Conservation (phyloP, 2,113 vertebrate genomes). For the Ginglymostoma cirratum region DNA sequence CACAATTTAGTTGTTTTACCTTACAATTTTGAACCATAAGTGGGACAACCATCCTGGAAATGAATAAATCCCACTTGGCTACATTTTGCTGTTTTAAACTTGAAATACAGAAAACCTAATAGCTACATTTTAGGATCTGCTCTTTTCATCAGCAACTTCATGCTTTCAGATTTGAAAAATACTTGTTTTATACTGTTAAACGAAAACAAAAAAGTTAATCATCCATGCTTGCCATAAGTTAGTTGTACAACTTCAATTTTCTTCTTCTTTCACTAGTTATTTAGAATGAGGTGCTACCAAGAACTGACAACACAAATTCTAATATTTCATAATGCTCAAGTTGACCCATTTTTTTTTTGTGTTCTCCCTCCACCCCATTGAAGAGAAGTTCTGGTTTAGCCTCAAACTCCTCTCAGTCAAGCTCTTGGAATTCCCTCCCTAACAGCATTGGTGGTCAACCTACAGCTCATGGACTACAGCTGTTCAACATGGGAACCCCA, state of each 20-base stretch:
- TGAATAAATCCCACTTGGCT: not conserved
- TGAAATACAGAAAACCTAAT: not conserved
- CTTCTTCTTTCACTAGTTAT: not conserved
- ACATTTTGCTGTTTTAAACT: not conserved
- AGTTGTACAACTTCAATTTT: not conserved
- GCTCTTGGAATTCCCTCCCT: too few species aligned
- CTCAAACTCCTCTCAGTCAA: not conserved
- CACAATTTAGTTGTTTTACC: not conserved
- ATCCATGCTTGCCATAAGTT: not conserved
- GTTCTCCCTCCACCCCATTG: not conserved
- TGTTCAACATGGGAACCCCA: too few species aligned
- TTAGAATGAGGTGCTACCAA: not conserved
- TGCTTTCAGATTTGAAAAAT: not conserved
- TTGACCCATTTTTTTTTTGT: not conserved
- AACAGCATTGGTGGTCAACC: too few species aligned
- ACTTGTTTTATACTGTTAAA: not conserved
- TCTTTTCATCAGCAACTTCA: not conserved
- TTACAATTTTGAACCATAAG: not conserved
- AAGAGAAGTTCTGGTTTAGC: not conserved
- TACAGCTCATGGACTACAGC: too few species aligned
- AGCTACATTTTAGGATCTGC: not conserved
- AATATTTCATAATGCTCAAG: not conserved
- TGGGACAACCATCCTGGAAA: not conserved
- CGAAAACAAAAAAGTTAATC: not conserved
- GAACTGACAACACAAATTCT: not conserved